Base-by-base conservation (phyloP, 2,113 vertebrate genomes). In the Zapus hudsonius region DNA sequence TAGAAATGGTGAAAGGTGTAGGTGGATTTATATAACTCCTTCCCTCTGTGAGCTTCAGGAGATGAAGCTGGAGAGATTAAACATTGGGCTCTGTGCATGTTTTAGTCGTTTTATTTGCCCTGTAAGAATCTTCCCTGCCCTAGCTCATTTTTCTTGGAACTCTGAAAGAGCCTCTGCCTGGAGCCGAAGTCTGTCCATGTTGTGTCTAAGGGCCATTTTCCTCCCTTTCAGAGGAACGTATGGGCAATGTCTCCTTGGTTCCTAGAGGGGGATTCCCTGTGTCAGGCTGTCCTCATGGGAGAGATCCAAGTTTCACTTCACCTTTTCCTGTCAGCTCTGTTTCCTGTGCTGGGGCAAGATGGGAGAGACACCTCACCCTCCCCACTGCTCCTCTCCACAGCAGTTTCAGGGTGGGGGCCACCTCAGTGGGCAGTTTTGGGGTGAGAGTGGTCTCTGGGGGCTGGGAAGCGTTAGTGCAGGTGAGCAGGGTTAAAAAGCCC, bases 81-180 rank as follows among this genome's bases (percentile, higher is more conserved):
- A 97, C 95, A 52, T 10, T 67, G 94, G 96, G 89, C 84, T 87
- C 95, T 95, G 67, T 47, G 82, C 78, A 42, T 67, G 91, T 75
- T 92, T 91, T 59, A 91, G 87, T 87, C 59, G 89, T 87, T 97
- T 97, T 97, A 96, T 97, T 97, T 94, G 63, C 88, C 70, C 91
- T 33, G 1, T 57, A 64, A 92, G 88, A 47, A 2, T 42, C 59
- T 80, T n/a, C 79, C 72, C 13, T 57, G 20, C 84, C 64, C 82
- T 80, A 16, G 12, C 84, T 25, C 63, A n/a, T 40, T 81, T 79
- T 89, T 80, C 85, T 73, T 67, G 64, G 38, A 44, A 19, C 47
- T 74, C 74, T 27, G 61, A 52, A 75, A 31, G 76, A 44, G 4
- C 4, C 66, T 67, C 79, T 84, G 75, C 66, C n/a, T 61, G 20